A percentile compares a stretch with the other conserved stretches of the same genome.
phyloP scores from a whole-genome alignment of 2,797 vertebrate genomes.

The Microtus californicus region DNA sequence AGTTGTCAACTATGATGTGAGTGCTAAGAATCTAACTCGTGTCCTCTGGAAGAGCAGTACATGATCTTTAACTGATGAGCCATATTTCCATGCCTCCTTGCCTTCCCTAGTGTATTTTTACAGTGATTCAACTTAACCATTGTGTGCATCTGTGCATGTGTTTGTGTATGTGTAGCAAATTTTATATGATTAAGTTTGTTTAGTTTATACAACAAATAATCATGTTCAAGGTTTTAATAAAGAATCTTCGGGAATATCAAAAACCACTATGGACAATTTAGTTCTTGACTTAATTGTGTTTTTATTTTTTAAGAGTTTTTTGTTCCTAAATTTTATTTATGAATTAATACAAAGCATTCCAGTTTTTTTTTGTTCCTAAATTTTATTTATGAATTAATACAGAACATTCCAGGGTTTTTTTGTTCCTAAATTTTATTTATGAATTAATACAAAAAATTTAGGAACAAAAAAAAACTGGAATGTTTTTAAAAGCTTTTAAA shows the following conservation, averaged over 20 bases:
- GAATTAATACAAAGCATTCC: too few relatives aligned
- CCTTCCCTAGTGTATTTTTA: not conserved
- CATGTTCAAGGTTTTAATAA: not conserved
- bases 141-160: not conserved
- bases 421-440: too few relatives aligned
- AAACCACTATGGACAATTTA: conserved; percentile 29
- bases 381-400: too few relatives aligned
- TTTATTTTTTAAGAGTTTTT: not conserved
- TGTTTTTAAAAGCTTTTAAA: not conserved
- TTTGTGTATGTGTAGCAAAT: not conserved
- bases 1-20: not conserved
- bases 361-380: too few relatives aligned
- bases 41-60: not conserved
- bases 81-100: not conserved
- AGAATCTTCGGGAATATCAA: not conserved
- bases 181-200: conserved; percentile 45
- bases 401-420: too few relatives aligned
- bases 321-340: too few relatives aligned
- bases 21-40: not conserved
- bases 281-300: not conserved
- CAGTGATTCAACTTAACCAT: not conserved
- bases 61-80: not conserved
- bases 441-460: too few relatives aligned
- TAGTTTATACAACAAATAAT: conserved; percentile 1
- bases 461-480: too few relatives aligned